phyloP scores from a whole-genome alignment of 2,888 invertebrate genomes.

The Pyralis farinalis region DNA sequence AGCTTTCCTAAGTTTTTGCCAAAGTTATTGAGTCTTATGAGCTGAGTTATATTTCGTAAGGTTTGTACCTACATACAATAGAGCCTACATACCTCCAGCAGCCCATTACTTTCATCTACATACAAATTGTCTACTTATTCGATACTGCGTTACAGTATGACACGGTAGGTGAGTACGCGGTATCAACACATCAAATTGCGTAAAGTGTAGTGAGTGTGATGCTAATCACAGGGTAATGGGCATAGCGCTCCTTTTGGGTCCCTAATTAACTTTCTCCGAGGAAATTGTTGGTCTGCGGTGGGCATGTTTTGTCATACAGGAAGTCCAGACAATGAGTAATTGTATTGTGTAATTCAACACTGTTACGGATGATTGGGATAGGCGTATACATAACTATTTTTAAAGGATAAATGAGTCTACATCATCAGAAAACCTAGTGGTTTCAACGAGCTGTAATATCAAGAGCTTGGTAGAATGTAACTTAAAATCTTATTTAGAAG shows the following conservation, averaged over 20 bases:
- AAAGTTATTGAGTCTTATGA: no score
- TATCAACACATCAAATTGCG: conserved; percentile 2
- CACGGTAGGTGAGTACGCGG: conserved; percentile 12
- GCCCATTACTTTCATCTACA: no score
- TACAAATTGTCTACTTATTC: no score
- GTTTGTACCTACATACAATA: no score
- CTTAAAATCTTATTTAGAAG: no score
- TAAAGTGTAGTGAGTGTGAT: conserved; percentile 17
- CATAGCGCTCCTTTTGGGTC: conserved; percentile 33
- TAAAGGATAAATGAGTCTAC: no score
- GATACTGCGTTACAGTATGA: not conserved
- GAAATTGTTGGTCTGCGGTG: conserved; percentile 34
- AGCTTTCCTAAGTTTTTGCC: no score
- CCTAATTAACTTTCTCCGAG: conserved; percentile 58
- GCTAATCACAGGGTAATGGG: conserved; percentile 30
- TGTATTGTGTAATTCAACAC: not conserved
- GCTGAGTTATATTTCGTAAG: no score
- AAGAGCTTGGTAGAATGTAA: no score
- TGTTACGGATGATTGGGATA: not conserved
- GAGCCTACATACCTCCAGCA: no score
- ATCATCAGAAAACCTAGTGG: no score
- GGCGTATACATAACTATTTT: not conserved
- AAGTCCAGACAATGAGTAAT: not conserved
- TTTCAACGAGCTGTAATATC: no score
- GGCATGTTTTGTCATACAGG: conserved; percentile 10